Evolutionary conservation across 2,113 vertebrate genomes (phyloP), one percentile per base, ranked within the genome.

Genomic region (Glaucomys volans): DNA sequence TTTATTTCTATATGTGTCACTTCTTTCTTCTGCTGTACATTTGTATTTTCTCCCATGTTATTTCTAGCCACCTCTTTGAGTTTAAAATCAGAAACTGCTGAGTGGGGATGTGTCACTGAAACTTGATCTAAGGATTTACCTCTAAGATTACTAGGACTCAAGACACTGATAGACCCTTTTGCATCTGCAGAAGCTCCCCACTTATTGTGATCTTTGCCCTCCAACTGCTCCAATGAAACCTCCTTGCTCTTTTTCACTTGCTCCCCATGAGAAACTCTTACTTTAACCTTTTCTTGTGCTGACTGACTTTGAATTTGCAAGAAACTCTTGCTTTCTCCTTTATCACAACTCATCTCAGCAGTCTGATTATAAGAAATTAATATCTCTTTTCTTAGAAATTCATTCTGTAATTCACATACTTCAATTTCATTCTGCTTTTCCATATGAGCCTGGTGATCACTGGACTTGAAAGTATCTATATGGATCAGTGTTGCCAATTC

Each of bases 401-500:
- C 0, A 62, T 96, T 91, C 76, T 95, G 95, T 32, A 22, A 22
- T 87, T 91, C 89, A 50, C 52, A 69, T 10, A 0, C 1, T 94
- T 96, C 59, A 42, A 3, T 90, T 54, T 0, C 96, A 82, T 28
- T 50, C 94, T 69, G 40, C 66, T 94, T 93, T 91, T 98, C 96
- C 82, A 94, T 40, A 12, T 54, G 81, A 2, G 35, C 12, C 10
- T 13, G 17, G 8, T 16, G 54, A 83, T 79, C 80, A 83, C 37
- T 0, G 0, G 67, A 4, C 3, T 82, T 8, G n/a, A 32, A 64
- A 90, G 86, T 71, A 64, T n/a, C 90, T 66, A 95, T 96, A 88
- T 96, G 94, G 92, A 99, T 98, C 83, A 96, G 11, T 8, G 97
- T 92, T 95, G 98, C 98, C 84, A 99, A 54, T 22, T 99, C 97